A percentile compares a stretch with the other conserved stretches of the same genome.
phyloP scores from a whole-genome alignment of 2,888 invertebrate genomes.

The Hemithea aestivaria region DNA sequence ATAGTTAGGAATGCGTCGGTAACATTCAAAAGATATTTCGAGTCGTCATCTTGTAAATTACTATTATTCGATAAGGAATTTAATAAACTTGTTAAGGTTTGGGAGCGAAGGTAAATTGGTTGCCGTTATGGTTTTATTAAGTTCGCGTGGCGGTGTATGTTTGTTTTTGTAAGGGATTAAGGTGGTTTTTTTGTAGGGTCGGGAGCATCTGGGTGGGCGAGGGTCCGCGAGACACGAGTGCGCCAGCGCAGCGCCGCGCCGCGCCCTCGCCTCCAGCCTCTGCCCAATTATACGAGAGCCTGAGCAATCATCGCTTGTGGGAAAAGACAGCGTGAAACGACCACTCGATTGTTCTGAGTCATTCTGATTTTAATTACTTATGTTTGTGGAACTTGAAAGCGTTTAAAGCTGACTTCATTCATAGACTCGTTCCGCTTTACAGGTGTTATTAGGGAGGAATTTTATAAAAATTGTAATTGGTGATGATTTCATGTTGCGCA shows the following conservation, averaged over 20 bases:
- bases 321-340: slow-evolving; percentile 63
- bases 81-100: slow-evolving; percentile 79
- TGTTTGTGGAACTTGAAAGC: slow-evolving; percentile 11
- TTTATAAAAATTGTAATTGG: neutral
- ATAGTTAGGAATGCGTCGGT: slow-evolving; percentile 67
- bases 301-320: slow-evolving; percentile 49
- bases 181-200: slow-evolving; percentile 45
- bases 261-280: slow-evolving; percentile 3
- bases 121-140: slow-evolving; percentile 71
- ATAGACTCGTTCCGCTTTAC: neutral
- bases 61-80: slow-evolving; percentile 75
- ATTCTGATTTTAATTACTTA: slow-evolving; percentile 38
- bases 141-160: slow-evolving; percentile 71
- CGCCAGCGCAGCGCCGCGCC: slow-evolving; percentile 48
- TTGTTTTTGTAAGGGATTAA: slow-evolving; percentile 72
- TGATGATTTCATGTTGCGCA: slow-evolving; percentile 6
- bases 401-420: slow-evolving; percentile 11
- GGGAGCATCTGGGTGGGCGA: slow-evolving; percentile 71
- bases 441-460: neutral
- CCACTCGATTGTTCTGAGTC: slow-evolving; percentile 51
- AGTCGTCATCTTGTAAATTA: slow-evolving; percentile 73
- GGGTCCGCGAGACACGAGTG: slow-evolving; percentile 61
- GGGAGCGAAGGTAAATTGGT: slow-evolving; percentile 71
- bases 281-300: slow-evolving; percentile 57
- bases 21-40: slow-evolving; percentile 65